Conservation (phyloP, 2,113 vertebrate genomes). For the Neolamprologus longior region DNA sequence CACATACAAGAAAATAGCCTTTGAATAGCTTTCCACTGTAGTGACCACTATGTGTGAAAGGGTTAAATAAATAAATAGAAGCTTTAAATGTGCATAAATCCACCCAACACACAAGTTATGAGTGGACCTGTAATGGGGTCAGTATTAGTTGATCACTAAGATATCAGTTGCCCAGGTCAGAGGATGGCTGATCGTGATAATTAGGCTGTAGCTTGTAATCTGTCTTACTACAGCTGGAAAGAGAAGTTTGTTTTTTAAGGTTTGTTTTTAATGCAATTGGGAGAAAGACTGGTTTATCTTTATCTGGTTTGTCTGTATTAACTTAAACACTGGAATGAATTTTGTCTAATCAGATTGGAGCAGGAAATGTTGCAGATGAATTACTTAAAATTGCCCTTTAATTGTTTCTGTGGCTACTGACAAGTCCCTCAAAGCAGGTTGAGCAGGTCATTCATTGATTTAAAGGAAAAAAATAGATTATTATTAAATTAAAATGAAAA, state of each 20-base stretch:
- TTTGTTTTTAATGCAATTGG: background rate
- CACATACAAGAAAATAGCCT: background rate
- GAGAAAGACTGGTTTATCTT: background rate
- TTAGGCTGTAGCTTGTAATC: background rate
- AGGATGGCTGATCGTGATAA: background rate
- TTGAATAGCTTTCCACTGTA: background rate
- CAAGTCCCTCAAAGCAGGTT: background rate
- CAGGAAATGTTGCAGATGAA: background rate
- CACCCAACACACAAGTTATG: background rate
- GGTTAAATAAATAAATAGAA: background rate
- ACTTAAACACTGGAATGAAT: background rate
- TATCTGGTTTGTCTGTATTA: background rate
- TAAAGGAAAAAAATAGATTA: background rate
- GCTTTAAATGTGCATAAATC: background rate
- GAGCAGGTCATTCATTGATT: background rate
- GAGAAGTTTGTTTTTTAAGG: background rate
- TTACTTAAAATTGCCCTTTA: background rate
- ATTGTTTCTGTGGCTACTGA: background rate
- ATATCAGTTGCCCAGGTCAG: background rate
- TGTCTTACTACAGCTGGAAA: background rate
- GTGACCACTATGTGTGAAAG: background rate
- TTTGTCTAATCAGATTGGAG: background rate
- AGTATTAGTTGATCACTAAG: background rate
- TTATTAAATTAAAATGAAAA: too few species aligned
- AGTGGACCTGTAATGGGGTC: background rate